A percentile compares a stretch with the other conserved stretches of the same genome.
phyloP scores from a whole-genome alignment of 1,140 invertebrate genomes.

The Aporrectodea caliginosa region DNA sequence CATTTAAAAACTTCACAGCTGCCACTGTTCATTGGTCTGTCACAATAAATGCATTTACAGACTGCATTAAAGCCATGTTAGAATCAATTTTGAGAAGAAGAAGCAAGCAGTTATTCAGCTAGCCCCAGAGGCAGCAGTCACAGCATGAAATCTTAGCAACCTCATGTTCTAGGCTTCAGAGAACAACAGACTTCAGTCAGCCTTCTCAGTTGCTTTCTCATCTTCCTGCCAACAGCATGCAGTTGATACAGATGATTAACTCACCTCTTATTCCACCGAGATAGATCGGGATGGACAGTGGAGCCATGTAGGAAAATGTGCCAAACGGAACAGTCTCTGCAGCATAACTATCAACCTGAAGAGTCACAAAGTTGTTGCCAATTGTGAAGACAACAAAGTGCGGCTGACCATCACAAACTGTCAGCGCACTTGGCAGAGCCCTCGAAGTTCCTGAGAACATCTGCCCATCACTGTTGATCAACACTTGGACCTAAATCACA shows the following conservation, averaged over 20 bases:
- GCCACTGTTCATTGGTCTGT: too few relatives aligned
- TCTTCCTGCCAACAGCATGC: background rate
- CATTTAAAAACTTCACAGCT: too few relatives aligned
- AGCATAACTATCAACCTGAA: background rate
- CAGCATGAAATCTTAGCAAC: background rate
- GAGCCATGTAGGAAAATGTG: background rate
- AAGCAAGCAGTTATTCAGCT: too few relatives aligned
- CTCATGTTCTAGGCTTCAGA: background rate
- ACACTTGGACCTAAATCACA: conserved; percentile 10
- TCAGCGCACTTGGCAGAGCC: background rate
- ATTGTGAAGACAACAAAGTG: conserved; percentile 4
- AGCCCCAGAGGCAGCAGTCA: too few relatives aligned
- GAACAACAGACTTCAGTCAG: background rate
- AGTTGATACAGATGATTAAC: background rate
- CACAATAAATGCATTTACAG: too few relatives aligned
- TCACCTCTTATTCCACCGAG: conserved; percentile 18
- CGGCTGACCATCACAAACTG: background rate
- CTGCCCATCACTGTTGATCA: background rate
- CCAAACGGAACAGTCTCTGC: background rate
- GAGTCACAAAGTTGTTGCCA: background rate
- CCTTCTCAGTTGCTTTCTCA: background rate
- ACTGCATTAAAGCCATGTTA: too few relatives aligned
- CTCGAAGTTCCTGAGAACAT: background rate
- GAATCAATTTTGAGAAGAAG: too few relatives aligned
- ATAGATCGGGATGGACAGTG: conserved; percentile 16